Conservation (phyloP, 2,797 vertebrate genomes). For the Melanotaenia pygmaea region DNA sequence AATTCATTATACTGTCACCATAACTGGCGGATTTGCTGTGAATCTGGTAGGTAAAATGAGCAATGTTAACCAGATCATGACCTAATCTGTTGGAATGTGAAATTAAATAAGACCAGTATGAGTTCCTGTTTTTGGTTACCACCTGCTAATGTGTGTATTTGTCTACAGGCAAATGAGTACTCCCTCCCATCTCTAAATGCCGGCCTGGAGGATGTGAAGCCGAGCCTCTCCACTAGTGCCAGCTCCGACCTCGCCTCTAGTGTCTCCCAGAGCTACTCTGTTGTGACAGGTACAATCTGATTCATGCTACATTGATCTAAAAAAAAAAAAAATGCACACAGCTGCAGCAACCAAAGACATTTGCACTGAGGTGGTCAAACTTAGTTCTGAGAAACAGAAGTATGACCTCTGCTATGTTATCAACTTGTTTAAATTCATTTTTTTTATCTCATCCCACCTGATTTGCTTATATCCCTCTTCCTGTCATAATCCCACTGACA, state of each 20-base stretch:
- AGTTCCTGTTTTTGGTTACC: conserved; percentile 23
- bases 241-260: conserved; percentile 97
- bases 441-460: not conserved
- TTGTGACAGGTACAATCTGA: conserved; percentile 92
- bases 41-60: conserved; percentile 29
- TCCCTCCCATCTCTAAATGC: conserved; percentile 95
- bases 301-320: conserved; percentile 53
- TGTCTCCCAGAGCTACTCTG: conserved; percentile 98
- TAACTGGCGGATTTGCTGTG: conserved; percentile 31
- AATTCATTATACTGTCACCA: conserved; percentile 38
- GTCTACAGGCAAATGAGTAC: conserved; percentile 95
- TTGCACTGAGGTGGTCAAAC: conserved; percentile 34
- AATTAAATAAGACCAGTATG: conserved; percentile 17
- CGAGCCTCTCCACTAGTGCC: conserved; percentile 95
- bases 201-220: conserved; percentile 98
- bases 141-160: conserved; percentile 53
- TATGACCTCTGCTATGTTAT: conserved; percentile 6
- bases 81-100: conserved; percentile 46
- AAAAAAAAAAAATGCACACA: conserved; percentile 40
- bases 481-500: not conserved
- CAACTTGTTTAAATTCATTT: conserved; percentile 17
- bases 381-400: conserved; percentile 12
- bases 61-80: conserved; percentile 30
- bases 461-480: not conserved
- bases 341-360: conserved; percentile 52